phyloP scores from a whole-genome alignment of 2,888 invertebrate genomes.

The Pyrocoelia pectoralis region DNA sequence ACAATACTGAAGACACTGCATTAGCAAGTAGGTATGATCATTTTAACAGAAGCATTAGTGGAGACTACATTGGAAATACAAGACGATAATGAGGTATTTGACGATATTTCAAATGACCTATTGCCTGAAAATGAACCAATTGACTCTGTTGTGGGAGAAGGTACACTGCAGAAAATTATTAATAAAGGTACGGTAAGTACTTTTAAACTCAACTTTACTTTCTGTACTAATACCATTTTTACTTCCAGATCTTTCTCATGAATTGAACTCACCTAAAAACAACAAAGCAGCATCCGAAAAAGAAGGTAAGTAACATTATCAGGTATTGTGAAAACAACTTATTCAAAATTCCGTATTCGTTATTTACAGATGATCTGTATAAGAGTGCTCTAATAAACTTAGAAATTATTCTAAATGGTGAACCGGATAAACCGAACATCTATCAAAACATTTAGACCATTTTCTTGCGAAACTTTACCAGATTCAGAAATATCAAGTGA shows the following conservation, averaged over 20 bases:
- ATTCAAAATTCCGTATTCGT: neutral
- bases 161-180: slow-evolving; percentile 2
- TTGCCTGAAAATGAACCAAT: slow-evolving; percentile 3
- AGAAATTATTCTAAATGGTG: neutral
- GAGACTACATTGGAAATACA: neutral
- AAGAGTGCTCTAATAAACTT: neutral
- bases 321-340: neutral
- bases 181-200: neutral
- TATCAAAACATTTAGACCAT: slow-evolving; percentile 1
- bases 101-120: slow-evolving; percentile 3
- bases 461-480: slow-evolving; percentile 1
- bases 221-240: slow-evolving; percentile 1
- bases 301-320: neutral
- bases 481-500: neutral
- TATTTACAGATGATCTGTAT: neutral
- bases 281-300: neutral
- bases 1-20: no score
- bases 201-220: slow-evolving; percentile 4
- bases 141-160: neutral
- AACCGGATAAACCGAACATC: slow-evolving; percentile 1
- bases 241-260: neutral
- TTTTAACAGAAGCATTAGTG: neutral
- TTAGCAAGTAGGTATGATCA: no score
- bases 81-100: slow-evolving; percentile 2
- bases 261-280: slow-evolving; percentile 1